Evolutionary conservation across 2,113 vertebrate genomes (phyloP), one percentile per base, ranked within the genome.

Genomic region (Notarius lentiginosus): DNA sequence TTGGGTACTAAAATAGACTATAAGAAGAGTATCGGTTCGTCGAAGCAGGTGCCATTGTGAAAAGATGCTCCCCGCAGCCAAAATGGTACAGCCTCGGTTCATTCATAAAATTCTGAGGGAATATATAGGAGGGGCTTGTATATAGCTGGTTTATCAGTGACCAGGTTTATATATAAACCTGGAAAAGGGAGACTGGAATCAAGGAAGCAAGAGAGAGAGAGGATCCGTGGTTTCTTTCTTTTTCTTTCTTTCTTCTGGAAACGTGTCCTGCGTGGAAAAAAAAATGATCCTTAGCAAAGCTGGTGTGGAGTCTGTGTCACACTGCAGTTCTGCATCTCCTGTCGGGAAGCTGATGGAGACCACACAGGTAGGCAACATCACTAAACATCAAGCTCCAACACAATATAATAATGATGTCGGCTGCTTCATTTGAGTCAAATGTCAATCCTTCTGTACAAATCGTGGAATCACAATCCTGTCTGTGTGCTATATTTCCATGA

Each of bases 311-410:
- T 94, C 96, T n/a, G 95, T 95, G 82, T 96, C 97, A 65, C 94
- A 95, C 94, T 97, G 96, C 95, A 97, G 96, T 92, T 95, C 97
- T 89, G 96, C 96, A 89, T 97, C 97, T 91, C 95, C 96, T 55
- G 94, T 93, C 56, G 96, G 96, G 92, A 96, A 96, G 27, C 96
- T 96, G 24, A 95, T 95, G 89, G 96, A 96, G 87, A 93, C 85
- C 93, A 93, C 84, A 87, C 96, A 98, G 98, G 98, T 99, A 95
- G 55, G 41, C 68, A 84, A 14, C 84, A 82, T 82, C 84, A 55
- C 84, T 63, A 41, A 86, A 72, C 24, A 84, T 70, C 11, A 20
- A 34, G n/a, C 41, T 17, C 7, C 17, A 27, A 30, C 27, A 86
- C 7, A 12, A 73, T 55, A 63, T 58, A 34, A 76, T 49, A 24